Evolutionary conservation across 2,797 vertebrate species (phyloP).

Genomic region (Danio tinwini): DNA sequence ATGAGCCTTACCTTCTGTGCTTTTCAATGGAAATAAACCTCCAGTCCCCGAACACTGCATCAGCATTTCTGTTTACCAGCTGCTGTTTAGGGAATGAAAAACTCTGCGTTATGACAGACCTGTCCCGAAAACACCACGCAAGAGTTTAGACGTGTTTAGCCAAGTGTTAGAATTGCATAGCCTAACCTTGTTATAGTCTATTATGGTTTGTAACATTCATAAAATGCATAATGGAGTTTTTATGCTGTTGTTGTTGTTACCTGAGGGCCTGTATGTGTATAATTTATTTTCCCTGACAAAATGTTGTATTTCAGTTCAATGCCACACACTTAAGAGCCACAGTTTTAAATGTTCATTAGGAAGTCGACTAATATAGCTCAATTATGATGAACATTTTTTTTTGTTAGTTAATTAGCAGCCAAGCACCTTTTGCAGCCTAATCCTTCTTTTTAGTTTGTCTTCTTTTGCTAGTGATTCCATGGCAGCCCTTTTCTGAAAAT

Average conservation of each 20-base stretch:
- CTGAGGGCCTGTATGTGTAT: background rate
- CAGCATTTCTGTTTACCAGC: conserved; percentile 53
- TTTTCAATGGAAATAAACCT: conserved; percentile 62
- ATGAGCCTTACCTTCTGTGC: conserved; percentile 60
- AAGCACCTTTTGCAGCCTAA: background rate
- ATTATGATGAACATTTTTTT: background rate
- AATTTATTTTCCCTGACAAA: conserved; percentile 17
- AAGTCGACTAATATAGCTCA: background rate
- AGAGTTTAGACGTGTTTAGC: conserved; percentile 24
- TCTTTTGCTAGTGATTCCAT: too few species aligned
- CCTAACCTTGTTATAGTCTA: conserved; percentile 9
- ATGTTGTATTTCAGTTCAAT: background rate
- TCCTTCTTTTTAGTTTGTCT: background rate
- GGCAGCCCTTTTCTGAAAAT: too few species aligned
- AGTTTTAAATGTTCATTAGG: background rate
- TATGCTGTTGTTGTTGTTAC: conserved; percentile 15
- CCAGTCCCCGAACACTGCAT: conserved; percentile 51
- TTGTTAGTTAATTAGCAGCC: background rate
- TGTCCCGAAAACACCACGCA: conserved; percentile 24
- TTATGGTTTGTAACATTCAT: background rate
- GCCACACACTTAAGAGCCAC: background rate
- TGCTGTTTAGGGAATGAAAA: conserved; percentile 47
- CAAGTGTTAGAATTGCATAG: conserved; percentile 14
- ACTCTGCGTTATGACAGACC: background rate
- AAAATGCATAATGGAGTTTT: conserved; percentile 9